Evolutionary conservation across 2,113 vertebrate genomes (phyloP).

Genomic region (Stegastes partitus): DNA sequence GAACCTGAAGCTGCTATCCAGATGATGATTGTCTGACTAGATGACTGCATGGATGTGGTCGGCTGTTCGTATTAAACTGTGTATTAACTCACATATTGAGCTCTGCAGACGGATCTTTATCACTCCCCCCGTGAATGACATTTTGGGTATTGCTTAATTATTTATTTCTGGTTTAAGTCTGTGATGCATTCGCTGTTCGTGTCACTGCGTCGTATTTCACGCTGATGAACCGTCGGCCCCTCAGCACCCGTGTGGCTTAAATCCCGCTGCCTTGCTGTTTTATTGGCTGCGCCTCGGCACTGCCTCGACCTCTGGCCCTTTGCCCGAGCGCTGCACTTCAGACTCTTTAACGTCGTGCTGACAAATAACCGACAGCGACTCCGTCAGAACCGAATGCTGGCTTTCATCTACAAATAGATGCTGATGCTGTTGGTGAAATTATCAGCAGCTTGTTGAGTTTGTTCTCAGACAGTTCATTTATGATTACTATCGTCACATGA

Average conservation of each 20-base stretch:
- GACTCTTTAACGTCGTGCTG: constrained; percentile 13
- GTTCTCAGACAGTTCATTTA: too few relatives aligned
- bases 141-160: neutral
- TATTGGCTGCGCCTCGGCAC: constrained; percentile 16
- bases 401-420: neutral
- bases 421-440: constrained; percentile 1
- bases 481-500: too few relatives aligned
- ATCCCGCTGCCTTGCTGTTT: constrained; percentile 24
- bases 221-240: constrained; percentile 48
- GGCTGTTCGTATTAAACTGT: neutral
- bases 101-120: neutral
- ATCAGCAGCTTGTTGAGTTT: too few relatives aligned
- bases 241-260: constrained; percentile 14
- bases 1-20: neutral
- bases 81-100: neutral
- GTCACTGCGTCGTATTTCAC: constrained; percentile 10
- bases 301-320: constrained; percentile 27
- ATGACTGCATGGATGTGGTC: neutral
- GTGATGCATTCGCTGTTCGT: neutral
- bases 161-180: neutral
- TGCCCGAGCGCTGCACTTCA: constrained; percentile 16
- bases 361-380: constrained; percentile 5
- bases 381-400: neutral
- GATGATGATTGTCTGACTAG: too few relatives aligned
- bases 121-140: neutral